Base-by-base conservation (phyloP, 2,888 invertebrate species). In the Polymixis flavicincta region DNA sequence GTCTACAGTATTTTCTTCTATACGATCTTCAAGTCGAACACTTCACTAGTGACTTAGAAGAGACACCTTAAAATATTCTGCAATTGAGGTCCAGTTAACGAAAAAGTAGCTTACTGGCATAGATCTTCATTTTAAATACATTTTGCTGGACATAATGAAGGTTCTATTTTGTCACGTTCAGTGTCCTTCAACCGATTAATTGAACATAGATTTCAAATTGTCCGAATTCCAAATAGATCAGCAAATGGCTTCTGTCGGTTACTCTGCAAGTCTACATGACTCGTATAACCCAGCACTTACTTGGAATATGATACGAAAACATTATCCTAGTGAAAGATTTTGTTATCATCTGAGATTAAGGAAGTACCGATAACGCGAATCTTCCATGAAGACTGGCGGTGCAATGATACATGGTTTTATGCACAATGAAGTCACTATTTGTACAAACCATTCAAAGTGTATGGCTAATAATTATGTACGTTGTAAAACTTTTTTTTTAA, bases 391-490 rank as follows among this genome's bases (percentile, higher is more conserved):
- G 95, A 95, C 95, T 93, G 93, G 90, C 89, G 90, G 92, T 93
- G 92, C 93, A 90, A 87, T 91, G 78, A 82, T 77, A 82, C 76
- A 86, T 83, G 87, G 89, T 91, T 91, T 90, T 85, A 92, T 93
- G 96, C 96, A 96, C 95, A 96, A 96, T 94, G 91, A 93, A 95
- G 95, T 96, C 96, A 95, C 95, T 95, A 92, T 94, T 88, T 96
- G 96, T 96, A 95, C 95, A 96, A 96, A 96, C 90, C 92, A 91
- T 88, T 90, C 83, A 85, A 86, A 88, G 88, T 87, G 87, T 92
- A 90, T 92, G 90, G 89, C 87, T 89, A 87, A 85, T 87, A 84
- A 85, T 77, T 88, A 87, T 89, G 79, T 88, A 83, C 74, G 83
- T 87, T 89, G 88, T 79, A 85, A 87, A 84, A 82, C 67, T 50